Evolutionary conservation across 2,888 invertebrate species (phyloP).

Genomic region (Apantesis nais): DNA sequence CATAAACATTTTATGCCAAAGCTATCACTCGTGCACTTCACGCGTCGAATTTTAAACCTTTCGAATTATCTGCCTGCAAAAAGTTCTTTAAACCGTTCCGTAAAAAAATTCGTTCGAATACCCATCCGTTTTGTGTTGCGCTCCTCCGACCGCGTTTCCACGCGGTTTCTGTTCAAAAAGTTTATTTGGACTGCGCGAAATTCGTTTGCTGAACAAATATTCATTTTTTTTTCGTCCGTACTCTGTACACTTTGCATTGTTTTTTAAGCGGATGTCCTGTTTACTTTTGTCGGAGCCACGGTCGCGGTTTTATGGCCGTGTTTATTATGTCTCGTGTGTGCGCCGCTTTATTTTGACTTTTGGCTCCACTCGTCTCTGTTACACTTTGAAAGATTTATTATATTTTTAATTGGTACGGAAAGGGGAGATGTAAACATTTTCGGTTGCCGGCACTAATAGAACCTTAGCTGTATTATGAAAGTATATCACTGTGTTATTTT

Average conservation of each 20-base stretch:
- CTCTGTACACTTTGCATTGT: slow-evolving; percentile 66
- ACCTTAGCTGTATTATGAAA: slow-evolving; percentile 4
- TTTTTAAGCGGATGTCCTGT: slow-evolving; percentile 72
- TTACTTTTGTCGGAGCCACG: slow-evolving; percentile 62
- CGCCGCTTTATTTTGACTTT: slow-evolving; percentile 47
- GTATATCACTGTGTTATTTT: background rate
- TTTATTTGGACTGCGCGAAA: slow-evolving; percentile 66
- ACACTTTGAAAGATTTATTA: slow-evolving; percentile 57
- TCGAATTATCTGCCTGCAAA: slow-evolving; percentile 49
- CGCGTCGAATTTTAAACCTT: slow-evolving; percentile 49
- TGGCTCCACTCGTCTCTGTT: slow-evolving; percentile 49
- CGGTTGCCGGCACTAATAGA: slow-evolving; percentile 37
- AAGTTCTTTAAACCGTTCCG: slow-evolving; percentile 48
- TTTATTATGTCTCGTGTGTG: slow-evolving; percentile 58
- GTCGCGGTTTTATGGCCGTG: slow-evolving; percentile 57
- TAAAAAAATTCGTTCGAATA: slow-evolving; percentile 56
- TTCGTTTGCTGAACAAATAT: slow-evolving; percentile 69
- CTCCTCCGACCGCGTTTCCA: slow-evolving; percentile 51
- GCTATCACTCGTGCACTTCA: slow-evolving; percentile 39
- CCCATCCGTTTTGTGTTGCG: slow-evolving; percentile 52
- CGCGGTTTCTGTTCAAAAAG: slow-evolving; percentile 64
- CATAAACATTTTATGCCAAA: slow-evolving; percentile 27
- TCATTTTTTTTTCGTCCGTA: slow-evolving; percentile 59
- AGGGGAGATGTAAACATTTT: slow-evolving; percentile 33
- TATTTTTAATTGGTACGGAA: slow-evolving; percentile 46